Evolutionary conservation across 2,888 invertebrate species (phyloP), one percentile per base, ranked within the genome.

Genomic region (Drosophila acutilabella): DNA sequence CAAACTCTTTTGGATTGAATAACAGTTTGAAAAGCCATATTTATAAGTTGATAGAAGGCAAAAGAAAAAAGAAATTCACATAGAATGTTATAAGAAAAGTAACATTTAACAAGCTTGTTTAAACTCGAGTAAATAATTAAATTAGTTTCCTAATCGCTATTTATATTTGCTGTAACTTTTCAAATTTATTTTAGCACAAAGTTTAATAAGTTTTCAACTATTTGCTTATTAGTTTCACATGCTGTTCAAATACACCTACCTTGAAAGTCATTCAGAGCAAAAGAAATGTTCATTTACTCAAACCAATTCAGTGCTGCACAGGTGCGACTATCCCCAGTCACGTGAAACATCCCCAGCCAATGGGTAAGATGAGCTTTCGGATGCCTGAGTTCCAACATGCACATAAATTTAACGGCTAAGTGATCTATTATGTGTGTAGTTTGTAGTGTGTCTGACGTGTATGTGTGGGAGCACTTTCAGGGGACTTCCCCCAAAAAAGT

Each of bases 391-490:
- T 54, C 30, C 53, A 77, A 66, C 69, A 68, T 68, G 71, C 70
- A 78, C 88, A 83, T 88, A 85, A 82, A 83, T 83, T 82, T 71
- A 58, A 52, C 67, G 53, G 53, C 67, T 62, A 88, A 82, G 80
- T 88, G 86, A 88, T 75, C 78, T 73, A 71, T 80, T 65, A 56
- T 59, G 48, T 30, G n/a, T 41, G 45, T 59, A 30, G 30, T 30
- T 30, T 30, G 54, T 23, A 20, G 58, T 26, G 53, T 64, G 36
- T 42, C 20, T 47, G 48, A 54, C 20, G 53, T 64, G 36, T 47
- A 20, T 47, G 48, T 44, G 44, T 13, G 16, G 8, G 23, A 23
- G 6, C 23, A 23, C 23, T 30, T 30, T 30, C 30, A 8, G 30
- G 8, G 30, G 30, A 36, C 36, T 36, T 5, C 36, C 36, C 13